phyloP scores from a whole-genome alignment of 2,113 vertebrate genomes.

The Passer domesticus region DNA sequence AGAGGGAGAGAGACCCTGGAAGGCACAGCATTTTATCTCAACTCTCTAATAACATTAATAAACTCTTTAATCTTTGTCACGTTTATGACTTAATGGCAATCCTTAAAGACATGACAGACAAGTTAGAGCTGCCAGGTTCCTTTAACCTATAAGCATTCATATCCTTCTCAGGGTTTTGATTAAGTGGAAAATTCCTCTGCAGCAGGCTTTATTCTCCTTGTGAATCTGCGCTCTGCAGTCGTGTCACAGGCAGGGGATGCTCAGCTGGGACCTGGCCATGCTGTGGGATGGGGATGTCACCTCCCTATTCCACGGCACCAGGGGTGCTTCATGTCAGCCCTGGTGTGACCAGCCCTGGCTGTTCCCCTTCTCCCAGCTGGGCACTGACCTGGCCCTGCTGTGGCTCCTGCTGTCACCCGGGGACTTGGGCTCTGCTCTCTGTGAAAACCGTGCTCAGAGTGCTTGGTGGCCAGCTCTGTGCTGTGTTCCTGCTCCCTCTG shows the following conservation, averaged over 20 bases:
- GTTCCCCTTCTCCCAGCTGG: accelerated
- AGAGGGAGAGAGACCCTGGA: constrained; percentile 72
- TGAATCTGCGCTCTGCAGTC: accelerated
- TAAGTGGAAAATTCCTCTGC: constrained; percentile 22
- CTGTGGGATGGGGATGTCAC: background rate
- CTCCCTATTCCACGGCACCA: background rate
- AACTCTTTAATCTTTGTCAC: constrained; percentile 80
- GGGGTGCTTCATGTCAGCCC: background rate
- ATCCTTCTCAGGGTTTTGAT: constrained; percentile 9
- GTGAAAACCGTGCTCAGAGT: accelerated
- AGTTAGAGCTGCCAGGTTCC: constrained; percentile 60
- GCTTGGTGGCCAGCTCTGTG: accelerated
- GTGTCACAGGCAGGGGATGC: accelerated
- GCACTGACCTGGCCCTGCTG: background rate
- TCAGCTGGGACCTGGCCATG: accelerated
- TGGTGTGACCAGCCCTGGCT: background rate
- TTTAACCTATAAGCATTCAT: constrained; percentile 42
- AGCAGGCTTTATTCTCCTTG: background rate
- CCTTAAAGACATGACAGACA: constrained; percentile 73
- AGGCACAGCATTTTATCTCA: constrained; percentile 79
- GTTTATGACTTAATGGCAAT: constrained; percentile 77
- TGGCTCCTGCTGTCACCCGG: accelerated
- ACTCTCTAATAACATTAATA: constrained; percentile 79
- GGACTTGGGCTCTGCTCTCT: background rate
- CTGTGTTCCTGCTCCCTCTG: background rate